phyloP scores from a whole-genome alignment of 2,888 invertebrate species.

The Gastrophysa polygoni region DNA sequence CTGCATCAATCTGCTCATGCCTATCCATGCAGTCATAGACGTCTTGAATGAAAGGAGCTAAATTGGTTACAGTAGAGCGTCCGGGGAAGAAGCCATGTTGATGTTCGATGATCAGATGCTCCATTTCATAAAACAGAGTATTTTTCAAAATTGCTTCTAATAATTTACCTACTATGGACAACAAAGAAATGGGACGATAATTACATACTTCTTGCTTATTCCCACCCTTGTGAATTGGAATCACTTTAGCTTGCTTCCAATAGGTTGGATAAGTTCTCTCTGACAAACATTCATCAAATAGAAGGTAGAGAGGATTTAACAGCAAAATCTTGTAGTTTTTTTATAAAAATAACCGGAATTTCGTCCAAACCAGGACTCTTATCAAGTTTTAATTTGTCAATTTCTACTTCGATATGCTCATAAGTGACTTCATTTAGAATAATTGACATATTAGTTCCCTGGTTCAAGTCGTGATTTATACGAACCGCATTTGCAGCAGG shows the following conservation, averaged over 20 bases:
- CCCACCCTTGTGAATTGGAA: slow-evolving; percentile 11
- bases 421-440: background rate
- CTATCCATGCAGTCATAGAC: slow-evolving; percentile 4
- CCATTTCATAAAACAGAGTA: slow-evolving; percentile 5
- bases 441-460: background rate
- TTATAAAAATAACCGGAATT: slow-evolving; percentile 10
- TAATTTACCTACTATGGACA: slow-evolving; percentile 10
- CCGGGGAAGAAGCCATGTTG: slow-evolving; percentile 12
- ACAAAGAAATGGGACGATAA: slow-evolving; percentile 8
- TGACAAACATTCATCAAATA: slow-evolving; percentile 5
- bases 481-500: background rate
- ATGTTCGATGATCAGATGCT: slow-evolving; percentile 6
- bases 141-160: slow-evolving; percentile 8
- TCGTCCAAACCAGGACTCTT: slow-evolving; percentile 2
- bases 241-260: slow-evolving; percentile 11
- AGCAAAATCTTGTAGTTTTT: too few species aligned
- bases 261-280: slow-evolving; percentile 4
- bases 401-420: background rate
- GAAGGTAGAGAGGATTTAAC: background rate
- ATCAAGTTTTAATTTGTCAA: slow-evolving; percentile 1
- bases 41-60: slow-evolving; percentile 4
- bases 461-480: background rate
- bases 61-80: slow-evolving; percentile 5
- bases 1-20: slow-evolving; percentile 3
- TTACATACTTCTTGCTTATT: slow-evolving; percentile 1